These are phyloP conservation scores for Neolamprologus toae DNA, from an alignment of 2,113 vertebrate genomes.

Conservation along the genomic window DNA sequence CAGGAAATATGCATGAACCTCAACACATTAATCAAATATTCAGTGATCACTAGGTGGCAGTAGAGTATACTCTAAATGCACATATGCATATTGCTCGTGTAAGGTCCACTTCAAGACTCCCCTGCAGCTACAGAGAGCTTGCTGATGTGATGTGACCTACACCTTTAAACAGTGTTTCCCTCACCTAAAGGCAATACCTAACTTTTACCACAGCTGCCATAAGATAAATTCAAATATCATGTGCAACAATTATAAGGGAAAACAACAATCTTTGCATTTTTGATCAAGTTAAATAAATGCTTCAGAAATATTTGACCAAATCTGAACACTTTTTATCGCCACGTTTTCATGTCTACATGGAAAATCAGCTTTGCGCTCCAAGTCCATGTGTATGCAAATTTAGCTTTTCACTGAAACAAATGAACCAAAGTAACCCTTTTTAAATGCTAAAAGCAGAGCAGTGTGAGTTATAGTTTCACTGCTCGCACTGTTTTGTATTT, in stretches of 20 bases:
- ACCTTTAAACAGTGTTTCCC: background rate
- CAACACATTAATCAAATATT: background rate
- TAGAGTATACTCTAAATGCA: slow-evolving; percentile 67
- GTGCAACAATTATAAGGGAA: background rate
- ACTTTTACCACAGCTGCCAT: background rate
- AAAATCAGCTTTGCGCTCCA: background rate
- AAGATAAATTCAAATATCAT: background rate
- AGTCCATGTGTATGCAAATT: background rate
- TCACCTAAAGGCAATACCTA: background rate
- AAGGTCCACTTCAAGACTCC: background rate
- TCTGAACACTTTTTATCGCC: background rate
- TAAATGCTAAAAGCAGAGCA: background rate
- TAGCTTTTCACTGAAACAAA: background rate
- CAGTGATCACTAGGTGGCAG: slow-evolving; percentile 87
- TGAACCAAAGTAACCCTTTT: background rate
- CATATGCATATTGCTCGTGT: slow-evolving; percentile 40
- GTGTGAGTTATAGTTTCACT: background rate
- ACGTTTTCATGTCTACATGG: background rate
- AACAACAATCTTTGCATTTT: background rate
- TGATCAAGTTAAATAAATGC: background rate
- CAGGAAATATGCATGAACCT: background rate
- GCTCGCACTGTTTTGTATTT: background rate
- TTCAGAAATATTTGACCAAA: background rate
- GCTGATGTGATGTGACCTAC: background rate
- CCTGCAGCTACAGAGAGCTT: slow-evolving; percentile 1